phyloP scores from a whole-genome alignment of 2,888 invertebrate genomes.

The Chrysotoxum bicinctum region DNA sequence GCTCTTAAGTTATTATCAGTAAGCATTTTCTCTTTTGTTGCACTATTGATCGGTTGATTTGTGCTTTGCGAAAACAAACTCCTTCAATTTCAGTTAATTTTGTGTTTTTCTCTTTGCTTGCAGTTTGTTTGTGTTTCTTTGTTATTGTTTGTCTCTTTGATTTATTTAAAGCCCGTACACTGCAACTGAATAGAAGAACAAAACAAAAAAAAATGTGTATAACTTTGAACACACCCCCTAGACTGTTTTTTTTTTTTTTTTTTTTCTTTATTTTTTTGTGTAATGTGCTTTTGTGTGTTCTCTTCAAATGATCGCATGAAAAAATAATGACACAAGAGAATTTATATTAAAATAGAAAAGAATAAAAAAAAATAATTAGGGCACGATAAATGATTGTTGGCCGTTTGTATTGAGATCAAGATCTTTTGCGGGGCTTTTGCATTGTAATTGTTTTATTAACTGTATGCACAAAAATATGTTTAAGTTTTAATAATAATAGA shows the following conservation, averaged over 20 bases:
- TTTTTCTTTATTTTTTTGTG: neutral
- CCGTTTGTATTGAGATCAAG: slow-evolving; percentile 69
- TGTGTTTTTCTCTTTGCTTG: neutral
- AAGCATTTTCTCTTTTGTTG: neutral
- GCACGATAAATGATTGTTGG: slow-evolving; percentile 69
- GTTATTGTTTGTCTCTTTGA: slow-evolving; percentile 36
- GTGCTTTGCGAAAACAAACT: slow-evolving; percentile 10
- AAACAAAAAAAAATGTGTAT: slow-evolving; percentile 19
- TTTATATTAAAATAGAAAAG: slow-evolving; percentile 9
- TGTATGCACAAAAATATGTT: slow-evolving; percentile 40
- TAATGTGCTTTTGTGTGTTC: slow-evolving; percentile 34
- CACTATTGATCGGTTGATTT: neutral
- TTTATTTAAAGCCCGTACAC: slow-evolving; percentile 18
- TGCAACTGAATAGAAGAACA: neutral
- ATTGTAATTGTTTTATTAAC: slow-evolving; percentile 61
- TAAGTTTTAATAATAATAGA: slow-evolving; percentile 25
- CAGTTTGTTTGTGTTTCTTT: slow-evolving; percentile 44
- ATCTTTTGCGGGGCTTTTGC: slow-evolving; percentile 62
- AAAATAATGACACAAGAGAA: slow-evolving; percentile 30
- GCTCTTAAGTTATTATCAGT: slow-evolving; percentile 4
- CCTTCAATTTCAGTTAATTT: neutral
- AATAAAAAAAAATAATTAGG: slow-evolving; percentile 61
- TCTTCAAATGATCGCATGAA: slow-evolving; percentile 43
- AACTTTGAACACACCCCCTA: slow-evolving; percentile 66
- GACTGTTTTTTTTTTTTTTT: neutral